Evolutionary conservation across 2,797 vertebrate species (phyloP).

Genomic region (Pagetopsis macropterus): DNA sequence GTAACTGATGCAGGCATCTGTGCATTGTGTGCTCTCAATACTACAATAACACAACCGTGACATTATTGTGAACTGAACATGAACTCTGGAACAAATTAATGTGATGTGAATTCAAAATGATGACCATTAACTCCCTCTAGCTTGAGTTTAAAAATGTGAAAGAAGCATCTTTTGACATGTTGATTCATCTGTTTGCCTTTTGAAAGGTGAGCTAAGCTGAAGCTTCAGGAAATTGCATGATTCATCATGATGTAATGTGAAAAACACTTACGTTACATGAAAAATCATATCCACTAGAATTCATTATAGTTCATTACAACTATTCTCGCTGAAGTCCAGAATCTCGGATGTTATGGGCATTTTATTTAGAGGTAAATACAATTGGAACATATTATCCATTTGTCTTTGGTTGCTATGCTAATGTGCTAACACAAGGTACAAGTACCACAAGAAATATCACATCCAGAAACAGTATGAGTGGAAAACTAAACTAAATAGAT

Average conservation of each 20-base stretch:
- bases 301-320: neutral
- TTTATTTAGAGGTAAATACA: conserved; percentile 39
- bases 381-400: neutral
- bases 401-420: conserved; percentile 21
- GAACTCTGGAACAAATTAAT: neutral
- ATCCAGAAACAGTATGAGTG: neutral
- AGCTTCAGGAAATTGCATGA: neutral
- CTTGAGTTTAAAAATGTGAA: neutral
- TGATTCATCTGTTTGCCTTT: neutral
- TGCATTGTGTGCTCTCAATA: neutral
- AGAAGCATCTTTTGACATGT: neutral
- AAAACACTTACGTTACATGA: neutral
- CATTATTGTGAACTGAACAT: neutral
- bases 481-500: neutral
- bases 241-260: neutral
- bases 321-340: neutral
- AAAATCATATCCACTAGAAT: conserved; percentile 1
- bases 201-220: neutral
- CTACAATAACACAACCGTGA: neutral
- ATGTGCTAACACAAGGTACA: conserved; percentile 15
- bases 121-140: neutral
- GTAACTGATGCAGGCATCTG: neutral
- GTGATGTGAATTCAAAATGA: neutral
- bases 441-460: neutral
- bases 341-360: neutral